These are phyloP conservation scores for Cyprinella venusta DNA, from an alignment of 2,797 vertebrate species.

Conservation along the genomic window DNA sequence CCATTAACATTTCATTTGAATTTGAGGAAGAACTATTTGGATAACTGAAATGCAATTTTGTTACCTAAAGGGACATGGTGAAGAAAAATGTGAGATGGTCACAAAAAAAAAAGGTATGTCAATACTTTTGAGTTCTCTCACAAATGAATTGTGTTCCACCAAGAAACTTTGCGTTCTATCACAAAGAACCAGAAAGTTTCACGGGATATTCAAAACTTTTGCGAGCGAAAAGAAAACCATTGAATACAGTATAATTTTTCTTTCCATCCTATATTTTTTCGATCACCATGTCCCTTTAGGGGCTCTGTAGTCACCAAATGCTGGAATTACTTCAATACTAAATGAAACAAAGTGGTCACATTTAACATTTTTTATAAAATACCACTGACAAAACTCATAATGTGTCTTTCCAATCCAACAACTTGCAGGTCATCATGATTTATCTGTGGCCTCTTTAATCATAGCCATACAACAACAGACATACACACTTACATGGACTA, in stretches of 20 bases:
- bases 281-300: not conserved
- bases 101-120: not conserved
- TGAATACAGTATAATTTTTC: not conserved
- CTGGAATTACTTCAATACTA: not conserved
- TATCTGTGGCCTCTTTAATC: constrained; percentile 39
- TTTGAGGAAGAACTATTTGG: not conserved
- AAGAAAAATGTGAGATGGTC: not conserved
- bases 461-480: constrained; percentile 2
- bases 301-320: not conserved
- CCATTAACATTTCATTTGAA: not conserved
- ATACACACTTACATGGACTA: constrained; percentile 2
- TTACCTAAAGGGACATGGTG: not conserved
- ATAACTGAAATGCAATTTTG: not conserved
- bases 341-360: not conserved
- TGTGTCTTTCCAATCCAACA: not conserved
- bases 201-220: not conserved
- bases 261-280: not conserved
- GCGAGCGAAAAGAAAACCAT: not conserved
- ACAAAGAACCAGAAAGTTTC: not conserved
- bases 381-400: not conserved
- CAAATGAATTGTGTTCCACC: not conserved
- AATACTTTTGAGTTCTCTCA: not conserved
- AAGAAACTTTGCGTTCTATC: not conserved
- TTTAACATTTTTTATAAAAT: not conserved
- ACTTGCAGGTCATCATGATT: constrained; percentile 12